Base-by-base conservation (phyloP, 1,140 invertebrate species). In the Trachelipus rathkii region DNA sequence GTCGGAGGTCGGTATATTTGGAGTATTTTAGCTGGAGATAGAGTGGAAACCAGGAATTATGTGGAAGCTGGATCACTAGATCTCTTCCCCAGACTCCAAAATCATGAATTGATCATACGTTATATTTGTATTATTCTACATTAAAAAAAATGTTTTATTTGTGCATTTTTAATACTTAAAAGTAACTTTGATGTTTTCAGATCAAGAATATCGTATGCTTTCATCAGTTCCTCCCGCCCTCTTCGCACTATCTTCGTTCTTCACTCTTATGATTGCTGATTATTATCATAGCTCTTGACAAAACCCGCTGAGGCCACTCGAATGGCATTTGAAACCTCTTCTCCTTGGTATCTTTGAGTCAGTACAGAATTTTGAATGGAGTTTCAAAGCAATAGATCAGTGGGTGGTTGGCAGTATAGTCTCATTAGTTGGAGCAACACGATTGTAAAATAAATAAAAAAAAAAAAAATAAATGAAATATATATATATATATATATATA, bases 211-310 rank as follows among this genome's bases (percentile, higher is more conserved):
- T 19, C 50, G 50, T 19, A 2, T 60, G 11, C 50, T 60, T 13
- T 60, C 50, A 19, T 60, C 50, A 60, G 50, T 60, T 60, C 50
- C 50, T 60, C 50, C 50, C 2, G 50, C 50, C 50, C 50, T 60
- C 50, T 60, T 60, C 19, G 50, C 50, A 13, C 8, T 60, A 19
- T 15, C 50, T 60, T 60, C 50, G 3, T 60, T 60, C 50, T 60
- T 60, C 50, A 60, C 50, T 8, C 50, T 60, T 60, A 60, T 60
- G 50, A 13, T 60, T 19, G 50, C 50, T 19, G 50, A 60, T 19
- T 60, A 60, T 19, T 60, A 4, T 60, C 50, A 60, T 19, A 15
- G 11, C 50, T 60, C 50, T 19, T 60, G 50, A 60, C 50, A 60
- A 60, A 60, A 60, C 50, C 50, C 50, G 11, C 19, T 60, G 50